phyloP scores from a whole-genome alignment of 2,797 vertebrate species.

The Phrynocephalus guinanensis region DNA sequence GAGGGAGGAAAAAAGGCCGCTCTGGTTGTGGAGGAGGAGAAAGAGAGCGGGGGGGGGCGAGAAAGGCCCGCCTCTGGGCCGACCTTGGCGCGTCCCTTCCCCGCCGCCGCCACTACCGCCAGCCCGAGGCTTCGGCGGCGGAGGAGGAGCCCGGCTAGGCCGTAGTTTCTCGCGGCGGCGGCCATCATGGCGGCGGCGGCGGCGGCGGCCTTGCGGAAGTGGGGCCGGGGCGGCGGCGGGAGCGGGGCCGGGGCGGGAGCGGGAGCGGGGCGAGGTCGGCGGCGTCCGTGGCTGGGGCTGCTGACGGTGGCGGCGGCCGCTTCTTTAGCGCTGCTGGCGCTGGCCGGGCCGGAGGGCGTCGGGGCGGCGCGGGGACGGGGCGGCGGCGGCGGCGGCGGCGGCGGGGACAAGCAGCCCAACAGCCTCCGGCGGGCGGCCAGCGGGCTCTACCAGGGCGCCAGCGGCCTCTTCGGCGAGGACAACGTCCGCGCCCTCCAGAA shows the following conservation, averaged over 20 bases:
- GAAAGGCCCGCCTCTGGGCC: not conserved
- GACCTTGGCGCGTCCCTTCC: no score
- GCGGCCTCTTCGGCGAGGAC: conserved; percentile 91
- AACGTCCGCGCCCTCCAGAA: conserved; percentile 90
- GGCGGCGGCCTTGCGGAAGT: not conserved
- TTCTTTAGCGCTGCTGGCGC: conserved; percentile 64
- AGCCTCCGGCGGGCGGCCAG: conserved; percentile 87
- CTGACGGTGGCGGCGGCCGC: conserved; percentile 8
- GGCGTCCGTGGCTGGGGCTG: conserved; percentile 18
- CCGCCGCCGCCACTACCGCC: not conserved
- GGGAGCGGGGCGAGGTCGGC: not conserved
- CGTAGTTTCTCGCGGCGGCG: not conserved
- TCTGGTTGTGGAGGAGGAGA: not conserved
- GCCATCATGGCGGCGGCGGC: not conserved
- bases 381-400: conserved; percentile 70
- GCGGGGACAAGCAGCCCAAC: conserved; percentile 85
- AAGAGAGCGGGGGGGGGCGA: not conserved
- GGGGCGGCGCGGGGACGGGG: conserved; percentile 82
- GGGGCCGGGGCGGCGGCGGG: not conserved
- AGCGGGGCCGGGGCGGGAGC: not conserved
- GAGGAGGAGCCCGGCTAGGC: not conserved
- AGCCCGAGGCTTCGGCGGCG: no score
- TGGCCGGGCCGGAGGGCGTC: conserved; percentile 69
- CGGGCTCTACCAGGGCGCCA: conserved; percentile 88
- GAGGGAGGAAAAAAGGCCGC: not conserved